Conservation (phyloP, 2,113 vertebrate genomes). For the Hippolais icterina region DNA sequence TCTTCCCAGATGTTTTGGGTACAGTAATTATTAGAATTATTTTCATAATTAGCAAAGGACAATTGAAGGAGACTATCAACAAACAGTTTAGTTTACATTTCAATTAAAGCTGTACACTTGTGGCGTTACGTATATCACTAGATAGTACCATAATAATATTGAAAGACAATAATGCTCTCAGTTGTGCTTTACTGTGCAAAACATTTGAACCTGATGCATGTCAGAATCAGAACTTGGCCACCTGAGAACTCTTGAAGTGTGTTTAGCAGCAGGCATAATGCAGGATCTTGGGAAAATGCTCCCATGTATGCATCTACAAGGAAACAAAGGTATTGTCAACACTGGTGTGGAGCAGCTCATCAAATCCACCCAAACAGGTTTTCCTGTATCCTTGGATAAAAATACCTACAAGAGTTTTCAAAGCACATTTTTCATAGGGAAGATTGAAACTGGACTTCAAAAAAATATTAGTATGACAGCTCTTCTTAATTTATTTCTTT, state of each 20-base stretch:
- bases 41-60: background rate
- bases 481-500: background rate
- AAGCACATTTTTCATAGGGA: background rate
- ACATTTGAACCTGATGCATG: background rate
- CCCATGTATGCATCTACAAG: background rate
- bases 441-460: background rate
- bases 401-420: background rate
- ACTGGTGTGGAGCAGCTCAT: background rate
- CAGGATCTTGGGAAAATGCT: background rate
- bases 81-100: background rate
- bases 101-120: background rate
- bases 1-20: background rate
- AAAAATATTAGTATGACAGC: background rate
- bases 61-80: background rate
- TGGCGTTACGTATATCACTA: background rate
- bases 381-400: background rate
- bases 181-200: background rate
- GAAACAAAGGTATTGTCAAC: background rate
- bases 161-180: background rate
- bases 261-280: background rate
- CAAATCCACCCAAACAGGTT: background rate
- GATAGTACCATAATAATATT: background rate
- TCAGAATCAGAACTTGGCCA: background rate
- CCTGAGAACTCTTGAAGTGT: background rate
- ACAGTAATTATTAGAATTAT: background rate